Evolutionary conservation across 2,888 invertebrate genomes (phyloP).

Genomic region (Eugnorisma glareosa): DNA sequence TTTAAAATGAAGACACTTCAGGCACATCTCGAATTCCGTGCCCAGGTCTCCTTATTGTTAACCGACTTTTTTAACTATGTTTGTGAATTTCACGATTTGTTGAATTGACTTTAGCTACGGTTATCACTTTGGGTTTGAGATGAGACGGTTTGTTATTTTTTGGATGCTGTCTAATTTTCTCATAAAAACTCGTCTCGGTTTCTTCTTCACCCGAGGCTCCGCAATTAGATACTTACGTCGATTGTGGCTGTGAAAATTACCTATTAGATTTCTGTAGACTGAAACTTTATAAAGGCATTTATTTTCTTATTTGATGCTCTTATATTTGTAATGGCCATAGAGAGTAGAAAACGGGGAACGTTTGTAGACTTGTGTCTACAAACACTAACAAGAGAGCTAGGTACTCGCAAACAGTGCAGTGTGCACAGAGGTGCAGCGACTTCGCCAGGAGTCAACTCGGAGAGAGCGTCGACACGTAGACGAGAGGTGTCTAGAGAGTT

Average conservation of each 20-base stretch:
- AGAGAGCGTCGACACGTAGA: slow-evolving; percentile 75
- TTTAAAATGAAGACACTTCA: slow-evolving; percentile 59
- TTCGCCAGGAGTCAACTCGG: slow-evolving; percentile 28
- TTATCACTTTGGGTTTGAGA: slow-evolving; percentile 7
- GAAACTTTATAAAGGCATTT: neutral
- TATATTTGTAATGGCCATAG: neutral
- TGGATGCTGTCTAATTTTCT: slow-evolving; percentile 22
- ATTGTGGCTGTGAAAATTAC: neutral
- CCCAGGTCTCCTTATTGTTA: slow-evolving; percentile 36
- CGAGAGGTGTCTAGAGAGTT: slow-evolving; percentile 73
- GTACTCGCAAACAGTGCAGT: slow-evolving; percentile 43
- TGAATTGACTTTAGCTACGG: slow-evolving; percentile 15
- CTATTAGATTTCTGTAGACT: neutral
- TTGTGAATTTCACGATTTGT: slow-evolving; percentile 27
- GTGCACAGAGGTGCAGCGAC: slow-evolving; percentile 52
- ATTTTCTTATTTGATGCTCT: neutral
- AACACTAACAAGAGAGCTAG: slow-evolving; percentile 29
- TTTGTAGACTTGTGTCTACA: slow-evolving; percentile 23
- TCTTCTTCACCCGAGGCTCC: slow-evolving; percentile 7
- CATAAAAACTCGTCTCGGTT: slow-evolving; percentile 22
- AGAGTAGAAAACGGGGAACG: slow-evolving; percentile 1
- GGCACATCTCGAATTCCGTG: slow-evolving; percentile 41
- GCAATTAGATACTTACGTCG: neutral
- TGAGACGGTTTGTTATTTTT: slow-evolving; percentile 22
- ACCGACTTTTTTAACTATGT: slow-evolving; percentile 45